These are phyloP conservation scores for Drosophila miranda DNA, from an alignment of 1,140 invertebrate species.

Conservation along the genomic window DNA sequence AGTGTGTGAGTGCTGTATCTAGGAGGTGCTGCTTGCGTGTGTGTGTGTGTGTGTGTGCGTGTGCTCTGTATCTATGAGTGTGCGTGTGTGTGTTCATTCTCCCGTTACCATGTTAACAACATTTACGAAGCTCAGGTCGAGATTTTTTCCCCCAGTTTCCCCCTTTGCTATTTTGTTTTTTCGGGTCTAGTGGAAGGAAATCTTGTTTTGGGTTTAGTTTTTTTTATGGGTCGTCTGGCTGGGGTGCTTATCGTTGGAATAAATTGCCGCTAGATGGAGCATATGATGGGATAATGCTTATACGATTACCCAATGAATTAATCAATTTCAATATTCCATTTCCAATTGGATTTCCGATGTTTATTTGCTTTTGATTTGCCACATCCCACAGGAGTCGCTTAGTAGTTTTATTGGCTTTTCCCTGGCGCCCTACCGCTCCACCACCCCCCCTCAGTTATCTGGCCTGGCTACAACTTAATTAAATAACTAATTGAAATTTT, in stretches of 20 bases:
- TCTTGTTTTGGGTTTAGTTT: slow-evolving; percentile 38
- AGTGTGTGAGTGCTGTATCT: slow-evolving; percentile 13
- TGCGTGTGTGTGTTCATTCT: slow-evolving; percentile 32
- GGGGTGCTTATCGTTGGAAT: slow-evolving; percentile 54
- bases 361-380: neutral
- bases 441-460: neutral
- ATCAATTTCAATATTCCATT: slow-evolving; percentile 22
- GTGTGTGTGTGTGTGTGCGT: slow-evolving; percentile 7
- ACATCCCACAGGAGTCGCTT: no score
- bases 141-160: slow-evolving; percentile 33
- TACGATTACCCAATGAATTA: slow-evolving; percentile 47
- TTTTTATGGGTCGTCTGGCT: slow-evolving; percentile 13
- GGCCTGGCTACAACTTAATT: slow-evolving; percentile 43
- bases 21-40: no score
- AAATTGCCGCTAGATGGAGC: slow-evolving; percentile 59
- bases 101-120: slow-evolving; percentile 57
- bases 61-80: slow-evolving; percentile 27
- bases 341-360: slow-evolving; percentile 7
- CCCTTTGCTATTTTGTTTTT: slow-evolving; percentile 35
- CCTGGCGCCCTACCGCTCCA: neutral
- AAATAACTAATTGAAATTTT: slow-evolving; percentile 70
- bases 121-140: slow-evolving; percentile 52
- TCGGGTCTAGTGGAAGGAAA: slow-evolving; percentile 27
- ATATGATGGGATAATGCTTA: slow-evolving; percentile 58
- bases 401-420: no score